Evolutionary conservation across 1,140 invertebrate genomes (phyloP), one percentile per base, ranked within the genome.

Genomic region (Neocloeon triangulifer): DNA sequence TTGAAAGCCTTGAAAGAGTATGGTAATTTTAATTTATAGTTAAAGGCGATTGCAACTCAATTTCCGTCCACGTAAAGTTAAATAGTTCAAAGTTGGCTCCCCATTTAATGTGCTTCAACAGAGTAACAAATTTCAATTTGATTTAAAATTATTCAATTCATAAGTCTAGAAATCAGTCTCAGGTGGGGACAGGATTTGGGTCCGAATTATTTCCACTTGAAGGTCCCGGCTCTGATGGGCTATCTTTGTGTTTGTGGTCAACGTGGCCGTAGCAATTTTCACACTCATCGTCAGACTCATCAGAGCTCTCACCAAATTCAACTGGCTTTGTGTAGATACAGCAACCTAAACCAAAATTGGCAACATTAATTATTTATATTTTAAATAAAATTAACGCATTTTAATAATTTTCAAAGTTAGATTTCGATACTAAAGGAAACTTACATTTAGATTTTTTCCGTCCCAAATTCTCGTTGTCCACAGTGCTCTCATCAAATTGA

Each of bases 371-470:
- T 16, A 34, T 19, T 23, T 8, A 23, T n/a, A n/a, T 8, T 8
- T 23, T 8, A 8, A n/a, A 12, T 5, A 5, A 5, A 27, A 6
- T 13, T 27, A 5, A 34, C 28, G 9, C 8, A 30, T 28, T 37
- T 12, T 26, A 15, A 14, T n/a, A 26, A 31, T 14, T 25, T 16
- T 22, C 6, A 27, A 13, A 15, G 34, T 23, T 13, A 19, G 12
- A 20, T 10, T 19, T 19, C 15, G 6, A 15, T 35, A n/a, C 16
- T 20, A 9, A 17, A n/a, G 22, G 18, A 15, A 32, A 51, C 63
- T 69, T 62, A 88, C 85, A 89, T 66, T 89, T 92, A 31, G 84
- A 89, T 54, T 91, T 91, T 53, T 85, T 88, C 51, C 78, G 84
- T 45, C 81, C 79, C 69, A 89, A 66, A 47, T 85, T 53, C 56